A percentile compares a stretch with the other conserved stretches of the same genome.
These are phyloP conservation scores for Callipepla californica DNA, from an alignment of 2,113 vertebrate genomes.

Conservation along the genomic window DNA sequence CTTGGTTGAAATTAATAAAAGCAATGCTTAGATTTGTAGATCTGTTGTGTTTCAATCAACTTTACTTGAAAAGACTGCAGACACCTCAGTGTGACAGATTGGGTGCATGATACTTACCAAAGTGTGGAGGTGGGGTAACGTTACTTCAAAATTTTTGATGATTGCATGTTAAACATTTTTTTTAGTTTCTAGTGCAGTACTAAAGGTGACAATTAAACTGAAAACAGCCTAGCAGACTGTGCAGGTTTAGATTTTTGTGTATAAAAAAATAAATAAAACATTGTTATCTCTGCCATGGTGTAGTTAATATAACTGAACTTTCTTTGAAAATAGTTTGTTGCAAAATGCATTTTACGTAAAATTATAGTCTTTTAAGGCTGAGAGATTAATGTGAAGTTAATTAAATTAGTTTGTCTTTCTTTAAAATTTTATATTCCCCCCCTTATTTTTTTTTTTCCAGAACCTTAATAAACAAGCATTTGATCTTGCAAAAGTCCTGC, in stretches of 20 bases:
- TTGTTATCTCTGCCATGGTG: not conserved
- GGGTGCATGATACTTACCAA: accelerated
- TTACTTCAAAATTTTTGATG: not conserved
- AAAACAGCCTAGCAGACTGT: not conserved
- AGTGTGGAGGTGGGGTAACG: not conserved
- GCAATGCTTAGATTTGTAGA: not conserved
- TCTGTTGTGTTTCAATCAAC: not conserved
- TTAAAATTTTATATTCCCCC: not conserved
- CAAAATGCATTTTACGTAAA: not conserved
- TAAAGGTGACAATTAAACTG: not conserved
- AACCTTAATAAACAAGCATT: constrained; percentile 99
- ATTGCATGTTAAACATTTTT: not conserved
- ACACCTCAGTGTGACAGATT: not conserved
- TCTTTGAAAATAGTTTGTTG: not conserved
- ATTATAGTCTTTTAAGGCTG: not conserved
- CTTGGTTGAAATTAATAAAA: not conserved
- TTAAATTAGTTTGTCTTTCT: not conserved
- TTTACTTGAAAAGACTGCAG: not conserved
- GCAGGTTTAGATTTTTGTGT: not conserved
- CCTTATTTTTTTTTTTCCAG: constrained; percentile 76
- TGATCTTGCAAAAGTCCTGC: constrained; percentile 94
- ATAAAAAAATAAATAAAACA: not conserved
- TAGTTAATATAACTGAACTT: not conserved
- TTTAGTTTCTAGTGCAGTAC: not conserved
- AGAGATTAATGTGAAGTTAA: not conserved